Percentiles rank a stretch among this genome's conserved stretches.
These are phyloP conservation scores for Anticlea derivata DNA, from an alignment of 2,888 invertebrate species.

Conservation along the genomic window DNA sequence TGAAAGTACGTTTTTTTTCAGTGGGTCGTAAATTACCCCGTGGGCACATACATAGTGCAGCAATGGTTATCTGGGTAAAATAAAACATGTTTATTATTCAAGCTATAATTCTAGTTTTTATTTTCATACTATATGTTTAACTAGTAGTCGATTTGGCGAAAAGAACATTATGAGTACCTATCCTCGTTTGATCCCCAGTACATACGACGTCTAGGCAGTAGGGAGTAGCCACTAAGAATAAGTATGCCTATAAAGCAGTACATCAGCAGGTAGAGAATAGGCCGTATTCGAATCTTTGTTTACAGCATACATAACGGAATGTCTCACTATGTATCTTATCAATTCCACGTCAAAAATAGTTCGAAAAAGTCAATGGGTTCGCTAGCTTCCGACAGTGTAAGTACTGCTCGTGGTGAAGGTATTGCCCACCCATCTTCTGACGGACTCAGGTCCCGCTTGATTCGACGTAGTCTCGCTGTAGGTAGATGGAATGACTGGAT, in stretches of 20 bases:
- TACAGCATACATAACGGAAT: constrained; percentile 12
- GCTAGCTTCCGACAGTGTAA: not conserved
- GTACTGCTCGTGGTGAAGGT: constrained; percentile 8
- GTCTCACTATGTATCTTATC: constrained; percentile 4
- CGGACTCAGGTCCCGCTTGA: constrained; percentile 3
- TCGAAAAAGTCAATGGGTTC: constrained; percentile 14
- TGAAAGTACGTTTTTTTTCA: too few species aligned
- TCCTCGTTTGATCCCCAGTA: constrained; percentile 39
- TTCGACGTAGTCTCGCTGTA: too few species aligned
- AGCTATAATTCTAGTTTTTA: too few species aligned
- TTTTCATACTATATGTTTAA: too few species aligned
- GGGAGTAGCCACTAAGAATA: constrained; percentile 41
- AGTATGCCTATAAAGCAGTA: constrained; percentile 37
- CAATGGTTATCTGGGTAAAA: too few species aligned
- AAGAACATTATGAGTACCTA: constrained; percentile 38
- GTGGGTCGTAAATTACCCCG: too few species aligned
- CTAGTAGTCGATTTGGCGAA: constrained; percentile 20
- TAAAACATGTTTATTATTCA: too few species aligned
- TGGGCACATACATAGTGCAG: too few species aligned
- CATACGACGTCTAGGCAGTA: constrained; percentile 40
- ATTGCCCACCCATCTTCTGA: not conserved
- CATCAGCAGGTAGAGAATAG: constrained; percentile 13
- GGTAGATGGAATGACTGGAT: too few species aligned
- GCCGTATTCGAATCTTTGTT: not conserved
- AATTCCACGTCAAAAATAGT: constrained; percentile 14